phyloP scores from a whole-genome alignment of 2,888 invertebrate genomes.

The Dasysyrphus tricinctus region DNA sequence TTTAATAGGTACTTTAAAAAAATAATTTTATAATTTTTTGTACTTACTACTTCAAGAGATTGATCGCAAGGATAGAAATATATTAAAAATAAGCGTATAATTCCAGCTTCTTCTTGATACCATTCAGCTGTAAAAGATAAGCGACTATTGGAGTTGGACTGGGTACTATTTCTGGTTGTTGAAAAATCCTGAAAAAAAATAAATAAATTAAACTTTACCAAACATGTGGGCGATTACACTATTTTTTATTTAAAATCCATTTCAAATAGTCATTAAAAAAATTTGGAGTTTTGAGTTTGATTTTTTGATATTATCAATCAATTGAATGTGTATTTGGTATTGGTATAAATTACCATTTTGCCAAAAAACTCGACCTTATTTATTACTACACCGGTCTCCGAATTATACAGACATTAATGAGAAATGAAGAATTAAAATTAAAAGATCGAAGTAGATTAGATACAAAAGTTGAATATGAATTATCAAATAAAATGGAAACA shows the following conservation, averaged over 20 bases:
- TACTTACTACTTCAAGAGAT: conserved; percentile 90
- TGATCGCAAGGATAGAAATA: conserved; percentile 91
- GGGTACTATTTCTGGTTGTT: background rate
- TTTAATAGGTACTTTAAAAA: background rate
- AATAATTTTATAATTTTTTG: conserved; percentile 1
- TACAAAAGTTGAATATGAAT: background rate
- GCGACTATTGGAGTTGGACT: conserved; percentile 61
- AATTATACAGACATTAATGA: background rate
- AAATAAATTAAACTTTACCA: background rate
- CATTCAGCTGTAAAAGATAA: conserved; percentile 90
- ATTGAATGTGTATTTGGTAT: background rate
- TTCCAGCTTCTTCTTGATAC: conserved; percentile 92
- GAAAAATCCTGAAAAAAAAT: conserved; percentile 32
- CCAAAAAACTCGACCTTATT: too few relatives aligned
- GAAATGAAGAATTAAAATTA: background rate
- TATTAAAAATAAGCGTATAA: conserved; percentile 89
- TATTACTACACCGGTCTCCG: too few relatives aligned
- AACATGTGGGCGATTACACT: conserved; percentile 29
- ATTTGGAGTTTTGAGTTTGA: background rate
- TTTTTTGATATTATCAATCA: too few relatives aligned
- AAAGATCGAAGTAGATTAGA: too few relatives aligned
- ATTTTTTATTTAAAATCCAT: conserved; percentile 6
- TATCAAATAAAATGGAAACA: background rate
- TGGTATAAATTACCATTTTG: conserved; percentile 6
- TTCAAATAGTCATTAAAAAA: background rate